Percentiles rank a stretch among this genome's conserved stretches.
phyloP scores from a whole-genome alignment of 2,113 vertebrate genomes.

The Hippocampus comes region DNA sequence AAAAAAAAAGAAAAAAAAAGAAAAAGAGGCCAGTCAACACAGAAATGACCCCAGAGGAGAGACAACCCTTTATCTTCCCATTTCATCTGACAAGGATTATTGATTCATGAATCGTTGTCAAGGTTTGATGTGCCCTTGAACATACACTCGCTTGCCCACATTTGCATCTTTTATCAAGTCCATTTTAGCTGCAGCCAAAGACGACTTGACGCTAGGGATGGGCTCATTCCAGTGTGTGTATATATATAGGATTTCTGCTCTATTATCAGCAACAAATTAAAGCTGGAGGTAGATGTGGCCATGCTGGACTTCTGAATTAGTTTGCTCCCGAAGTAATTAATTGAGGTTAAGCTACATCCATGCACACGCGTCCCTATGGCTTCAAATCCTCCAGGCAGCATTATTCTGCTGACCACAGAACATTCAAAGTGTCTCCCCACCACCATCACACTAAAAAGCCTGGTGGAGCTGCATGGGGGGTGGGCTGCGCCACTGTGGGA shows the following conservation, averaged over 20 bases:
- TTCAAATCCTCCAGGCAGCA: neutral
- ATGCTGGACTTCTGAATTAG: neutral
- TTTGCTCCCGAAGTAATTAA: neutral
- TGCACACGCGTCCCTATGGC: neutral
- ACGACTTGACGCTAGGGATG: conserved; percentile 10
- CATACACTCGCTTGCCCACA: conserved; percentile 12
- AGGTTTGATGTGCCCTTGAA: conserved; percentile 58
- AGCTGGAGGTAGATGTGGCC: neutral
- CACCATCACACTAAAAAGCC: too few relatives aligned
- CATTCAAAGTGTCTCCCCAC: neutral
- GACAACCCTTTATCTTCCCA: conserved; percentile 35
- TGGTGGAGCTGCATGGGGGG: too few relatives aligned
- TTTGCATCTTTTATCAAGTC: conserved; percentile 53
- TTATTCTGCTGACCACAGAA: neutral
- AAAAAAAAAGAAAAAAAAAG: too few relatives aligned
- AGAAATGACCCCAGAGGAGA: conserved; percentile 56
- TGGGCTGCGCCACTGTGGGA: too few relatives aligned
- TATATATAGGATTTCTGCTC: conserved; percentile 15
- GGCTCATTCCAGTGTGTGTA: conserved; percentile 2
- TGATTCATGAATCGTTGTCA: conserved; percentile 64
- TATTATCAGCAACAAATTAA: conserved; percentile 25
- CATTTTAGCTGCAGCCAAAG: conserved; percentile 23
- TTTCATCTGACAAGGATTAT: conserved; percentile 61
- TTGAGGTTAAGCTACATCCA: neutral
- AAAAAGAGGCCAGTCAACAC: conserved; percentile 53